Evolutionary conservation across 2,113 vertebrate genomes (phyloP).

Genomic region (Osmerus mordax): DNA sequence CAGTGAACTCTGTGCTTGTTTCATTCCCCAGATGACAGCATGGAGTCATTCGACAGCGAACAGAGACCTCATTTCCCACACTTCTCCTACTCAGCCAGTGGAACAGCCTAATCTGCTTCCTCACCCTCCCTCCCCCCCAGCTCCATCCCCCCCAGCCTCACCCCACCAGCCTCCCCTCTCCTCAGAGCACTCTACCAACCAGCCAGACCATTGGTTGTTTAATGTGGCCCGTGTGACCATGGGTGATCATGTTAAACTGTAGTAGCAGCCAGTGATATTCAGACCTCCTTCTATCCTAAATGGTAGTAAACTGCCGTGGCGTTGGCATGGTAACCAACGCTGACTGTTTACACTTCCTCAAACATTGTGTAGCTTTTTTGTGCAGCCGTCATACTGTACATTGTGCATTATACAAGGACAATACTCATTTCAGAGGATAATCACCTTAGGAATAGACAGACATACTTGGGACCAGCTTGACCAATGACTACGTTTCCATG

Average conservation of each 20-base stretch:
- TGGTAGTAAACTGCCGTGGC: too few relatives aligned
- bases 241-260: too few relatives aligned
- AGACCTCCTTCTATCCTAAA: too few relatives aligned
- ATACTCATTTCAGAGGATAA: constrained; percentile 22
- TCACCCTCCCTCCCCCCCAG: constrained; percentile 41
- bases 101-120: constrained; percentile 75
- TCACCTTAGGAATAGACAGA: constrained; percentile 27
- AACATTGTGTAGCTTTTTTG: background rate
- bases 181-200: too few relatives aligned
- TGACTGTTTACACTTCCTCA: constrained; percentile 17
- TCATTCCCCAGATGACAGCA: constrained; percentile 83
- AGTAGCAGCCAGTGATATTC: too few relatives aligned
- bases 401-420: too few relatives aligned
- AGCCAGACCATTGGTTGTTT: too few relatives aligned
- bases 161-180: constrained; percentile 49
- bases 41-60: constrained; percentile 91
- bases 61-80: constrained; percentile 92
- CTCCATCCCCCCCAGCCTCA: constrained; percentile 48
- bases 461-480: constrained; percentile 58
- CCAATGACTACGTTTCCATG: constrained; percentile 41
- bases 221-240: too few relatives aligned
- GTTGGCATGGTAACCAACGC: background rate
- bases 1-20: constrained; percentile 67
- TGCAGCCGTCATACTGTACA: background rate
- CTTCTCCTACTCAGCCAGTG: constrained; percentile 85